These are phyloP conservation scores for Alethe castanea DNA, from an alignment of 2,113 vertebrate genomes.

Conservation along the genomic window DNA sequence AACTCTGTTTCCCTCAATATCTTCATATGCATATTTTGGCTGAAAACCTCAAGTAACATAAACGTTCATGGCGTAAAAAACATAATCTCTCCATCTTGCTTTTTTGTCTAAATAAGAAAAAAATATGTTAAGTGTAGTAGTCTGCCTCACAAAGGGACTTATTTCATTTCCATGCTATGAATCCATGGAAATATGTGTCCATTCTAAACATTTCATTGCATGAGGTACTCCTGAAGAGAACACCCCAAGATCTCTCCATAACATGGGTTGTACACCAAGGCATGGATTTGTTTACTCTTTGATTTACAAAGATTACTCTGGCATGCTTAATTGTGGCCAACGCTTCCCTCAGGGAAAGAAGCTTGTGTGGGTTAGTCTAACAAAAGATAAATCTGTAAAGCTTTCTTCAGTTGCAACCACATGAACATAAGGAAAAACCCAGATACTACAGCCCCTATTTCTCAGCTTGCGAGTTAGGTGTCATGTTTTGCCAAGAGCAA, in stretches of 20 bases:
- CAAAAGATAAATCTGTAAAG: constrained; percentile 44
- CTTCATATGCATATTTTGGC: not conserved
- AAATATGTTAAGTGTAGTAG: not conserved
- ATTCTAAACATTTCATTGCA: not conserved
- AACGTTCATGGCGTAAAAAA: not conserved
- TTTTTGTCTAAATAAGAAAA: not conserved
- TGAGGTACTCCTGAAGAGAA: not conserved
- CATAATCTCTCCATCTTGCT: not conserved
- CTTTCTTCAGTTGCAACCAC: constrained; percentile 9
- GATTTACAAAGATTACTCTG: constrained; percentile 17
- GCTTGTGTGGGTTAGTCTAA: constrained; percentile 17
- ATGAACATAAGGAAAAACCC: not conserved
- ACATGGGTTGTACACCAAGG: not conserved
- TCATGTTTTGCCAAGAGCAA: not conserved
- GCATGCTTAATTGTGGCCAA: not conserved
- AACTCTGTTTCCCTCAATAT: not conserved
- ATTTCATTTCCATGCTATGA: not conserved
- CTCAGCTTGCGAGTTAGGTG: not conserved
- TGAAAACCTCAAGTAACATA: not conserved
- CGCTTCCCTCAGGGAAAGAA: not conserved
- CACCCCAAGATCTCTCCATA: not conserved
- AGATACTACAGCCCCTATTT: not conserved
- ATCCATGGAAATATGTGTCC: not conserved
- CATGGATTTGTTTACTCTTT: constrained; percentile 41
- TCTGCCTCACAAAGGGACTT: not conserved